A percentile compares a stretch with the other conserved stretches of the same genome.
phyloP scores from a whole-genome alignment of 2,113 vertebrate species.

The Glaucomys volans region DNA sequence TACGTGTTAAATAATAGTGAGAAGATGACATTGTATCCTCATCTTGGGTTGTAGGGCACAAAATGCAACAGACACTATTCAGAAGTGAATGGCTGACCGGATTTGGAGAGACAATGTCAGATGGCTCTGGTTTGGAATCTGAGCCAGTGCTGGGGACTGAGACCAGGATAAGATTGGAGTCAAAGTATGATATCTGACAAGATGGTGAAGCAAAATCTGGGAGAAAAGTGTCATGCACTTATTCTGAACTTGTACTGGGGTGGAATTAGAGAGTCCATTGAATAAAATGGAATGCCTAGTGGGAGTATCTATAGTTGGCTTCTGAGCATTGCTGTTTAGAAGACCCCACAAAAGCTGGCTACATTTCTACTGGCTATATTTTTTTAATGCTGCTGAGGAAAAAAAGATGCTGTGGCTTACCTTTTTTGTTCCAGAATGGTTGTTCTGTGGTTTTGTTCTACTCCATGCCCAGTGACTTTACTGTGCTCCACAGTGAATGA shows the following conservation, averaged over 20 bases:
- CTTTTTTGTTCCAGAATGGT: neutral
- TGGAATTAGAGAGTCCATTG: neutral
- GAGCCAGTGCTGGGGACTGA: neutral
- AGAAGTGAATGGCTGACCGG: neutral
- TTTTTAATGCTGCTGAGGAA: neutral
- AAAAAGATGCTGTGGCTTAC: neutral
- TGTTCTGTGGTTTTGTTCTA: neutral
- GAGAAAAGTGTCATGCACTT: neutral
- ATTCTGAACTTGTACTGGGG: neutral
- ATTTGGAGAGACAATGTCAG: neutral
- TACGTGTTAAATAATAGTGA: too few relatives aligned
- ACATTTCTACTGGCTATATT: neutral
- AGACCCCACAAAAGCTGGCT: neutral
- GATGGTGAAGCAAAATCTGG: neutral
- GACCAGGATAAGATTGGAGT: neutral
- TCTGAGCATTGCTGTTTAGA: neutral
- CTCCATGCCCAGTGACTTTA: neutral
- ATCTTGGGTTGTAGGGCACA: accelerated
- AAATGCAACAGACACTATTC: accelerated
- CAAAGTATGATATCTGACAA: neutral
- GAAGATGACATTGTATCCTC: accelerated
- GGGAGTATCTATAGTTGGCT: too few relatives aligned
- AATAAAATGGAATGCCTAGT: too few relatives aligned
- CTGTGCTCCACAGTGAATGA: neutral
- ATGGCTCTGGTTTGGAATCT: too few relatives aligned